Evolutionary conservation across 2,797 vertebrate genomes (phyloP), one percentile per base, ranked within the genome.

Genomic region (Acridotheres tristis): DNA sequence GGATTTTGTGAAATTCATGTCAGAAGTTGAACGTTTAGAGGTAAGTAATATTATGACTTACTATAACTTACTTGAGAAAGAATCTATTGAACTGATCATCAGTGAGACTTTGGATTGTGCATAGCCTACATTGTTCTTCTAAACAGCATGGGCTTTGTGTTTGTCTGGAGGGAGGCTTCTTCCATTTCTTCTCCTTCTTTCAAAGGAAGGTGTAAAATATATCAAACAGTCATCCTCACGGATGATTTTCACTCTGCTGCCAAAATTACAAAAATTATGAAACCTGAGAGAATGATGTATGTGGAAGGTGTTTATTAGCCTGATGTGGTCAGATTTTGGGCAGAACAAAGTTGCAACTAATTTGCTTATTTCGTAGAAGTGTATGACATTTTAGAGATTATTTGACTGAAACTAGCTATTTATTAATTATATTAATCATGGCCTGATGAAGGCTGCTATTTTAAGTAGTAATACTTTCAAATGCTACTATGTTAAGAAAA

Each of bases 1-100:
- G 5, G 98, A 98, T 97, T 98, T 98, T 97, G 57, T 88, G 40
- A 96, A 97, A 16, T 98, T 99, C 69, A 97, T 96, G 97, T 13
- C 89, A 96, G 98, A 98, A 97, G 97, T 98, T 25, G 92, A 81
- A 87, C 45, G 84, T 73, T 97, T 98, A 95, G 98, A 98, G 97
- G 98, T 98, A 96, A 96, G 93, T 89, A 57, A 68, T 65, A 38
- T 47, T 65, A 51, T 25, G 76, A 45, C 13, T n/a, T 84, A 3
- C 58, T 77, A 6, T 76, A 58, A 55, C 18, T 82, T 58, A 78
- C 16, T 65, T 51, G 74, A 27, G 19, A 21, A 74, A 34, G 42
- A 73, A 85, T 93, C 11, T 82, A 16, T 58, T 2, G 23, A 18
- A 14, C 16, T 48, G 7, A 57, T 58, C 11, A 36, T 75, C 72